Conservation (phyloP, 2,797 vertebrate genomes). For the Phoxinus dragarum region DNA sequence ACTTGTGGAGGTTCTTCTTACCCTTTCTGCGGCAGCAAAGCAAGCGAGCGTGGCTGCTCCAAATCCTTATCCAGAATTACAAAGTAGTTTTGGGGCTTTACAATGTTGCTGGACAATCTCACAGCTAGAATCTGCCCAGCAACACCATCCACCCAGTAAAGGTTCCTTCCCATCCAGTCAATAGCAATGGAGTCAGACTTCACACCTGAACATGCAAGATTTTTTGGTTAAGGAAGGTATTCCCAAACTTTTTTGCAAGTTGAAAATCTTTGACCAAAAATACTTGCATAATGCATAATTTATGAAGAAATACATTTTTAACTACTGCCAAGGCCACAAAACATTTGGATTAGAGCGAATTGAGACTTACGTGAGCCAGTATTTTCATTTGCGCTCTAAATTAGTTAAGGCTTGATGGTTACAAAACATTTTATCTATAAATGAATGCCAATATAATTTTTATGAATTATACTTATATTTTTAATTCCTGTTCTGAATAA, state of each 20-base stretch:
- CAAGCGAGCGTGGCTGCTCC: constrained; percentile 85
- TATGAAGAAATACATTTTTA: neutral
- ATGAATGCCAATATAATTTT: neutral
- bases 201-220: constrained; percentile 76
- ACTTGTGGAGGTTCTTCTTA: constrained; percentile 63
- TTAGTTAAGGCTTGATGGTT: too few species aligned
- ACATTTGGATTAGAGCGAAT: neutral
- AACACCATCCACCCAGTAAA: constrained; percentile 90
- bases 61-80: constrained; percentile 85
- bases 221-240: too few species aligned
- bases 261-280: too few species aligned
- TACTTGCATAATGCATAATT: neutral
- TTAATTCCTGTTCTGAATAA: neutral
- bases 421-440: too few species aligned
- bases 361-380: accelerated
- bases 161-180: constrained; percentile 90
- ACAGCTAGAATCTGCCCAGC: constrained; percentile 86
- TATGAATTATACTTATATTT: neutral
- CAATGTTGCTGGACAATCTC: constrained; percentile 71
- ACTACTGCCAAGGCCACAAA: neutral
- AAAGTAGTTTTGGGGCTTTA: constrained; percentile 77
- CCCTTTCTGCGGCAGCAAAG: constrained; percentile 86
- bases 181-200: constrained; percentile 87
- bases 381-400: neutral
- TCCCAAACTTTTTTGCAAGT: neutral